Evolutionary conservation across 1,140 invertebrate genomes (phyloP), one percentile per base, ranked within the genome.

Genomic region (Portunus trituberculatus): DNA sequence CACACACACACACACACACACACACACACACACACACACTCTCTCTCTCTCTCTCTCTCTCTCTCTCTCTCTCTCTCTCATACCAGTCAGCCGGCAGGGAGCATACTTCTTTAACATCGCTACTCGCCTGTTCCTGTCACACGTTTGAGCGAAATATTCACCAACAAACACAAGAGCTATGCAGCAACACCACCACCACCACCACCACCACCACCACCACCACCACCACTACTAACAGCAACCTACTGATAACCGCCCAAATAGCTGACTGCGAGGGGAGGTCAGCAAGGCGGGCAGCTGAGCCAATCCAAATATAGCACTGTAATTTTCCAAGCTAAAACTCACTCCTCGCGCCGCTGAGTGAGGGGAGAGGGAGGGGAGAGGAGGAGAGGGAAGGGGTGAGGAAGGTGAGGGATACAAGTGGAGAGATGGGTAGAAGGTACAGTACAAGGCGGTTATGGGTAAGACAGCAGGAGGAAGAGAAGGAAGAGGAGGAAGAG

Each of bases 301-400:
- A 76, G 67, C 67, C 67, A 76, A n/a, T 7, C 67, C 67, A 76
- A 76, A 76, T 76, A 76, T n/a, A 76, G 67, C 67, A n/a, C 20
- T 76, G 67, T 76, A 76, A 76, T 76, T 76, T 76, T 76, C 67
- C 67, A n/a, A 76, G 67, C 67, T 76, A 76, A 76, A 76, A 76
- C 67, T 76, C 8, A 25, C 67, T 76, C 67, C 67, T n/a, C 20
- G 25, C 67, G 6, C 67, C 25, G 25, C 16, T 4, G 52, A 59
- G 52, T 10, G 52, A 4, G 52, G 52, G 2, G 52, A 10, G 52
- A 20, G 52, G 52, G 16, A 20, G 8, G 16, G 8, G 52, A 10
- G 52, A 59, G 52, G 52, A 10, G 16, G 10, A 59, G 52, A 59
- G 16, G 52, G 48, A 52, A 52, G 48, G 48, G 48, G 48, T 52